Percentiles rank a stretch among this genome's conserved stretches.
Conservation (phyloP, 2,113 vertebrate genomes). For the Arvicanthis niloticus region DNA sequence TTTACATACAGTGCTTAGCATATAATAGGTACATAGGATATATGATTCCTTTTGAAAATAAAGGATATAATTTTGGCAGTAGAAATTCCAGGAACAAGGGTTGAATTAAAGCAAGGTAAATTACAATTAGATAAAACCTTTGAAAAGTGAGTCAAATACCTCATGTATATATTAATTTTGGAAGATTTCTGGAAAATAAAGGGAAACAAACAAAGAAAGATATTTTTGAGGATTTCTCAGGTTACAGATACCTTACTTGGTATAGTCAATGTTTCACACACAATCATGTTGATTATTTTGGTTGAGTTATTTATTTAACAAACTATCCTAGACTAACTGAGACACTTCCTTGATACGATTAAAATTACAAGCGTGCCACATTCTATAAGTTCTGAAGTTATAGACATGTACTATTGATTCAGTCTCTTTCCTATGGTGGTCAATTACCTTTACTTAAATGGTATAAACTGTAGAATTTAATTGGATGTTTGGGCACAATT, state of each 20-base stretch:
- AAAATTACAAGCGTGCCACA: neutral
- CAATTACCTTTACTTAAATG: neutral
- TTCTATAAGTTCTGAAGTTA: constrained; percentile 26
- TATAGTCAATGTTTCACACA: neutral
- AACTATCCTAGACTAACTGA: neutral
- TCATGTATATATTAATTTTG: neutral
- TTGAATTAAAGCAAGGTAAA: constrained; percentile 23
- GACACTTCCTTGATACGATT: neutral
- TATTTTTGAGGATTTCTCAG: neutral
- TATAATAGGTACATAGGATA: neutral
- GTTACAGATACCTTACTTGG: neutral
- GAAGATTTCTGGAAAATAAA: neutral
- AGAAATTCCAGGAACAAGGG: neutral
- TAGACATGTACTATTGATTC: constrained; percentile 28
- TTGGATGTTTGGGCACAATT: neutral
- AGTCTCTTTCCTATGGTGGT: neutral
- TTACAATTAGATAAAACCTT: neutral
- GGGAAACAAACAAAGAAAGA: neutral
- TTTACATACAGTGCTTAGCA: neutral
- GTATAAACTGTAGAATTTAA: neutral
- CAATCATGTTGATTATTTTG: neutral
- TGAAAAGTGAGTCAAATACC: neutral
- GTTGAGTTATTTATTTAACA: neutral
- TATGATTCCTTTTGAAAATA: constrained; percentile 13
- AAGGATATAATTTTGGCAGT: neutral